Evolutionary conservation across 2,888 invertebrate species (phyloP), one percentile per base, ranked within the genome.

Genomic region (Drosophila greeni): DNA sequence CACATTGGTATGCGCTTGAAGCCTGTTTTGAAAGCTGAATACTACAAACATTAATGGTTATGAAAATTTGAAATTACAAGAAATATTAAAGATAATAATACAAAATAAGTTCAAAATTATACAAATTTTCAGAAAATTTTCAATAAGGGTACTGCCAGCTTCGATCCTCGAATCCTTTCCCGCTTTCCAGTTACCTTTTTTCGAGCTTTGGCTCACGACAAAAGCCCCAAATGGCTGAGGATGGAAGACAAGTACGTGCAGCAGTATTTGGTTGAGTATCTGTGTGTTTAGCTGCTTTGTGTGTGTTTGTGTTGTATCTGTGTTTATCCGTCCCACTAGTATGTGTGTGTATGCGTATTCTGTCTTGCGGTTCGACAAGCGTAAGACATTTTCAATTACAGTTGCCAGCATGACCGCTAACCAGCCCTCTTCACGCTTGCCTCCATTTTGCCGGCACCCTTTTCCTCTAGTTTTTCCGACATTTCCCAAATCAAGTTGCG

Each of bases 321-420:
- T 47, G 37, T 53, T 60, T 60, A 60, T 60, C 48, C 60, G 34
- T 14, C 29, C 26, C 33, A 29, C 59, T 58, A 56, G 40, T 56
- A 49, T 66, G 20, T 20, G 18, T 58, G 54, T 66, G 56, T 76
- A 49, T 69, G 45, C 66, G 66, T 74, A 60, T 70, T 61, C 43
- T 71, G 70, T 73, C 78, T 81, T 82, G 85, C 70, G 74, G 76
- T 85, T 77, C 84, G 85, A 84, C 86, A 86, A 84, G 81, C 86
- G 75, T 80, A 83, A 86, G 86, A 86, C 87, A 84, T 85, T 85
- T 86, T 84, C 87, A 86, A 86, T 86, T 86, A 86, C 84, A 80
- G 75, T 73, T 79, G 58, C 66, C 81, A 69, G 67, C 74, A 75
- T 75, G 60, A 66, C 73, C 73, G 73, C 65, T 70, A 73, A 73